Evolutionary conservation across 2,888 invertebrate genomes (phyloP), one percentile per base, ranked within the genome.

Genomic region (Noctua pronuba): DNA sequence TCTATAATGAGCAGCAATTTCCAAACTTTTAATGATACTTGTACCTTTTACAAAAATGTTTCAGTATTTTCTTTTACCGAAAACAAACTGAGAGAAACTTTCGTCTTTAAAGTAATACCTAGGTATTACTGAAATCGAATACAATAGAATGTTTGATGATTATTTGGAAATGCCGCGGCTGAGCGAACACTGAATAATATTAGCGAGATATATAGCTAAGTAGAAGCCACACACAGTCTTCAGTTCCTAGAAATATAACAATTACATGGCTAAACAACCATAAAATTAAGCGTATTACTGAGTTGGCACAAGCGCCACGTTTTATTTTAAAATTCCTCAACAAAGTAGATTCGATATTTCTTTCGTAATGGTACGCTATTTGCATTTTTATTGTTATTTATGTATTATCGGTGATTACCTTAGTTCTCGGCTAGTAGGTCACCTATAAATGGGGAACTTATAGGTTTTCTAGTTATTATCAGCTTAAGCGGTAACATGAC

Each of bases 231-330:
- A 79, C 82, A 78, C 73, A 86, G 83, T 78, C 72, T 84, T 81
- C 74, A 77, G 58, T 90, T 90, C 91, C 69, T 68, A 87, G 91
- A 89, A 91, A 77, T 82, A 80, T 69, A 86, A 86, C 83, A 86
- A 91, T 91, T 90, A 90, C 87, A 83, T 81, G 83, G 83, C 83
- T 85, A 89, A 88, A 86, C 80, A 86, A 80, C 88, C 88, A 89
- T 92, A 87, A 90, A 88, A 89, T 90, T 84, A 88, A 86, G 80
- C 85, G 83, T 82, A 88, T 79, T 85, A 85, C 77, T 49, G 75
- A 66, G 74, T 82, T 82, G 88, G 87, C 89, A 86, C 86, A 89
- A 83, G 70, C 78, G 84, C 70, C 76, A 69, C 62, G 78, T 87
- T 89, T 86, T 85, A 85, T 88, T 89, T 85, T 77, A 77, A 86